A percentile compares a stretch with the other conserved stretches of the same genome.
These are phyloP conservation scores for Neosalanx taihuensis DNA, from an alignment of 2,797 vertebrate species.

Conservation along the genomic window DNA sequence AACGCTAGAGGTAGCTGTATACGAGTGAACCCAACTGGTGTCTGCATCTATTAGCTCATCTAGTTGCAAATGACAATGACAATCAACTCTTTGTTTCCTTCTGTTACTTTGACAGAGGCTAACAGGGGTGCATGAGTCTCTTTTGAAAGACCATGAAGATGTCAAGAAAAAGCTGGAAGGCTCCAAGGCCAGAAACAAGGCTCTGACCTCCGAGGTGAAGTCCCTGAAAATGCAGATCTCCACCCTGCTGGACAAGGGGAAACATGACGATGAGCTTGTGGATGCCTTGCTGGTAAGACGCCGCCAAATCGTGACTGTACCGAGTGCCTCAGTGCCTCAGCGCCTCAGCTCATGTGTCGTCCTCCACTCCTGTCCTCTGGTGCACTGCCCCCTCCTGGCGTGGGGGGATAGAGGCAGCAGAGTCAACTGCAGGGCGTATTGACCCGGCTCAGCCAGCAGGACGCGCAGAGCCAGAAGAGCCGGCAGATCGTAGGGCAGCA, in stretches of 20 bases:
- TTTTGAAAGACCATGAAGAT: conserved; percentile 79
- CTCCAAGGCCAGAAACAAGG: conserved; percentile 79
- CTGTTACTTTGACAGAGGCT: conserved; percentile 74
- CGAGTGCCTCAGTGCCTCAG: not conserved
- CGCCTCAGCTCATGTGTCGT: not conserved
- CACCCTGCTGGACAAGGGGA: conserved; percentile 85
- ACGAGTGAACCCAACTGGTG: not conserved
- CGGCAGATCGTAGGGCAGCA: conserved; percentile 51
- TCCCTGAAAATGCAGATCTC: conserved; percentile 78
- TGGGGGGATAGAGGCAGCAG: conserved; percentile 75
- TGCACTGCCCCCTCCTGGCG: not conserved
- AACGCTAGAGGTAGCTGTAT: conserved; percentile 75
- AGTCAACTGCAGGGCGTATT: conserved; percentile 83
- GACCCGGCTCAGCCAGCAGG: conserved; percentile 72
- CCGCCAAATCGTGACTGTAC: not conserved
- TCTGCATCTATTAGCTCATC: not conserved
- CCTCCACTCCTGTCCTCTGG: not conserved
- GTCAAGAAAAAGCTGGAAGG: conserved; percentile 80
- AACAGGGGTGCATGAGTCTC: conserved; percentile 67
- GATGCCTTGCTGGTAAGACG: conserved; percentile 82
- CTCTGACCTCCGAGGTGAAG: conserved; percentile 80
- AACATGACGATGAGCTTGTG: conserved; percentile 86
- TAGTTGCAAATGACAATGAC: not conserved
- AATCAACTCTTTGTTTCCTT: not conserved
- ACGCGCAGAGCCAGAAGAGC: conserved; percentile 48